Evolutionary conservation across 2,113 vertebrate species (phyloP).

Genomic region (Lycocorax pyrrhopterus): DNA sequence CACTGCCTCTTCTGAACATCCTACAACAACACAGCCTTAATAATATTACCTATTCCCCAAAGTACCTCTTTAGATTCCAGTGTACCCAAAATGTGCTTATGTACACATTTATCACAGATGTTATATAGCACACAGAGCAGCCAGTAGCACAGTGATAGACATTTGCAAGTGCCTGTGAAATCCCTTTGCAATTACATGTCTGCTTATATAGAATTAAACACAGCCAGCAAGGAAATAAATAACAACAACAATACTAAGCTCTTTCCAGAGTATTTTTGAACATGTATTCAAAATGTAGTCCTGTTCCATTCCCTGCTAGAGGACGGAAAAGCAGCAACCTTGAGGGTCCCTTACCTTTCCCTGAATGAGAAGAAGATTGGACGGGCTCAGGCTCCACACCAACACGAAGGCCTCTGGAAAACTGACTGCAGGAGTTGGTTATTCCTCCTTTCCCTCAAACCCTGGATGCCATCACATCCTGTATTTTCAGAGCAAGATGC

Average conservation of each 20-base stretch:
- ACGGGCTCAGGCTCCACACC: background rate
- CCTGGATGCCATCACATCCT: accelerated
- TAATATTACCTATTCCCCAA: background rate
- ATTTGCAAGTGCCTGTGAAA: background rate
- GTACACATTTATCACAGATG: background rate
- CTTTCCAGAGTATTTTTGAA: background rate
- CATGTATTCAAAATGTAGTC: background rate
- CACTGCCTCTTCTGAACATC: background rate
- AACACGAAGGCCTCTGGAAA: background rate
- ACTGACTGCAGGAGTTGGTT: background rate
- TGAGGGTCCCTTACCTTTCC: background rate
- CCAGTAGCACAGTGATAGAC: background rate
- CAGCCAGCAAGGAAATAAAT: background rate
- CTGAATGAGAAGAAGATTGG: background rate
- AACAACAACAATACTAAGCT: background rate
- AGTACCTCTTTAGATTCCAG: background rate
- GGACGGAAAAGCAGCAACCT: background rate
- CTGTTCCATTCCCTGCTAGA: background rate
- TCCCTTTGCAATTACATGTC: background rate
- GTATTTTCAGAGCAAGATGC: background rate
- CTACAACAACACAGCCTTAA: background rate
- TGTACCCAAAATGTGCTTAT: background rate
- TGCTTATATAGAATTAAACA: background rate
- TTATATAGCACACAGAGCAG: background rate
- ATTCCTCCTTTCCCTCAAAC: background rate